Base-by-base conservation (phyloP, 2,797 vertebrate species). In the Myoxocephalus aenaeus region DNA sequence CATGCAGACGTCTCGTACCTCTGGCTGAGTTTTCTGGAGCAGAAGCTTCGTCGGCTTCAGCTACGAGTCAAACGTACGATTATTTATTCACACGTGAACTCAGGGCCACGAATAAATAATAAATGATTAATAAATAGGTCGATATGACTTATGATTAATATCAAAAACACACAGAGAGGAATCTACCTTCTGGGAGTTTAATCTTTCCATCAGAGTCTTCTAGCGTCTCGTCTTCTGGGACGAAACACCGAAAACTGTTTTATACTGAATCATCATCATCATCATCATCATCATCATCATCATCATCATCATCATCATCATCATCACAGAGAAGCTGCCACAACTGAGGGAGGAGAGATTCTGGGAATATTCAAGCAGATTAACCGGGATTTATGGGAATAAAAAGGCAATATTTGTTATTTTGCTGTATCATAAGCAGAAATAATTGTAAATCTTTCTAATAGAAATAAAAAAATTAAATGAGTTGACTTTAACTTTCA, bases 1-100 rank as follows among this genome's bases (percentile, higher is more conserved):
- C 80, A 54, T 73, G 82, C 67, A 44, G 56, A 7, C 14, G 0
- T 74, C 34, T 11, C 15, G 5, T 84, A 94, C 94, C 91, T 94
- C 10, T 68, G 22, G 81, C 73, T 9, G 64, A 68, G 59, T 85
- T 89, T 42, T 36, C 75, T 78, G 18, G 65, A 22, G 65, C 50
- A 34, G 57, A 11, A 20, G 82, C 66, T 62, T 86, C 77, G 70
- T 15, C 86, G 38, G 73, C 38, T n/a, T 5, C 25, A 48, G 18
- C 29, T 75, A 17, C 7, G 22, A 13, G 22, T 44, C 57, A 75
- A 3, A 66, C 22, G 9, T 5, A 11, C 48, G 1, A 67, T 25
- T 17, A 12, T 11, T 34, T 4, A 32, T 32, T 32, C 32, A 32
- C 32, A 32, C 32, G 32, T 32, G 32, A 32, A 32, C 32, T 32